These are phyloP conservation scores for Tragelaphus strepsiceros DNA, from an alignment of 2,113 vertebrate genomes.

Conservation along the genomic window DNA sequence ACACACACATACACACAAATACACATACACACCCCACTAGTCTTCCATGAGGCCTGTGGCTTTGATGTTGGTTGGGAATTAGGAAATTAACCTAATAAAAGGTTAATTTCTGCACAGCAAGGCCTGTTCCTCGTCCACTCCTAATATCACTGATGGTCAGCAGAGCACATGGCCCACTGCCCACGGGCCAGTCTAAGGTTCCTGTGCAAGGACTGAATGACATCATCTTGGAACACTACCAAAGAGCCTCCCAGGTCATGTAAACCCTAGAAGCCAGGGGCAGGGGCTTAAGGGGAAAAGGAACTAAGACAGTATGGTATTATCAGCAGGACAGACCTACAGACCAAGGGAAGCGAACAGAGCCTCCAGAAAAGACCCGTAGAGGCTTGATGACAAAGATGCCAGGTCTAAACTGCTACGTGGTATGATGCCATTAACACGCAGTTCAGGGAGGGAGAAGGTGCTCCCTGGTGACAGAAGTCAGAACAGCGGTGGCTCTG, in stretches of 20 bases:
- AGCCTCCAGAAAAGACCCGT: background rate
- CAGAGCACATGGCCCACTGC: fast-evolving
- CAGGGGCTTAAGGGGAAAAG: background rate
- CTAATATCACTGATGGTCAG: background rate
- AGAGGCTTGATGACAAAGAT: background rate
- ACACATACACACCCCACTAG: background rate
- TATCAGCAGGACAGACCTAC: background rate
- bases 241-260: background rate
- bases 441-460: background rate
- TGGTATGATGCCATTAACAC: background rate
- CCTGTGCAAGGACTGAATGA: background rate
- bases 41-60: background rate
- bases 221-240: background rate
- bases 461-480: background rate
- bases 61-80: background rate
- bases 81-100: background rate
- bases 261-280: background rate
- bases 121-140: background rate
- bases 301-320: background rate
- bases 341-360: background rate
- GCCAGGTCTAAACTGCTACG: background rate
- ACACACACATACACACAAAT: background rate
- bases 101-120: background rate
- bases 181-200: background rate
- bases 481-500: background rate